phyloP scores from a whole-genome alignment of 1,140 invertebrate genomes.

The Drosophila parabipectinata region DNA sequence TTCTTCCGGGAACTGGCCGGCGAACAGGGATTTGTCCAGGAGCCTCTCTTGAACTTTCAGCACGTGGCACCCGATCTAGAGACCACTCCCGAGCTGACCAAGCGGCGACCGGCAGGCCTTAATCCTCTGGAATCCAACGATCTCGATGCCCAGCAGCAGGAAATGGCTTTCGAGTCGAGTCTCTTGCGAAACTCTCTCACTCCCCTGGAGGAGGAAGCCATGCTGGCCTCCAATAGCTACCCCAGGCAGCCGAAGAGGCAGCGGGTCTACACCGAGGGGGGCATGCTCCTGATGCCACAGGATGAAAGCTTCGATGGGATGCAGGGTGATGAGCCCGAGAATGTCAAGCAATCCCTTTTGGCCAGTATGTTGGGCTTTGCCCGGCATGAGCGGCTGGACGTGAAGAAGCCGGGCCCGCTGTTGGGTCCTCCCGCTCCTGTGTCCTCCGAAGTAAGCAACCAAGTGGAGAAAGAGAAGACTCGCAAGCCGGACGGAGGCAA shows the following conservation, averaged over 20 bases:
- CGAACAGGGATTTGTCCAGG: slow-evolving; percentile 64
- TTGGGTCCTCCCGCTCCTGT: slow-evolving; percentile 87
- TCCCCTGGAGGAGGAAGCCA: slow-evolving; percentile 77
- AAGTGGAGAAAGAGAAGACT: slow-evolving; percentile 59
- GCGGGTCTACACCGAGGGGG: slow-evolving; percentile 87
- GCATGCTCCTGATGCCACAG: slow-evolving; percentile 85
- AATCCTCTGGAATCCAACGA: slow-evolving; percentile 26
- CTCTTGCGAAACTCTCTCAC: slow-evolving; percentile 73
- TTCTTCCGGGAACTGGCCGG: slow-evolving; percentile 76
- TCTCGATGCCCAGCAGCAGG: slow-evolving; percentile 48
- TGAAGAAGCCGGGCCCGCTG: slow-evolving; percentile 96
- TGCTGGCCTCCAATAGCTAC: slow-evolving; percentile 74
- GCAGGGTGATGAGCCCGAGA: slow-evolving; percentile 77
- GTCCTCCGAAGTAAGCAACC: slow-evolving; percentile 57
- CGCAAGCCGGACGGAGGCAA: slow-evolving; percentile 39
- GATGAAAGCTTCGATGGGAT: slow-evolving; percentile 38
- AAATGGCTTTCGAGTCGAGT: slow-evolving; percentile 62
- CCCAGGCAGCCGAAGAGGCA: slow-evolving; percentile 50
- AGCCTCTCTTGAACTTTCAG: slow-evolving; percentile 32
- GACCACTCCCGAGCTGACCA: slow-evolving; percentile 48
- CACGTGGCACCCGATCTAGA: slow-evolving; percentile 16
- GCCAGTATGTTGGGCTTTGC: slow-evolving; percentile 89
- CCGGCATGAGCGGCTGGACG: slow-evolving; percentile 93
- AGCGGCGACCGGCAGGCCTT: slow-evolving; percentile 53
- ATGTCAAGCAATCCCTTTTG: slow-evolving; percentile 72